Evolutionary conservation across 1,140 invertebrate genomes (phyloP).

Genomic region (Matsumurasca onukii): DNA sequence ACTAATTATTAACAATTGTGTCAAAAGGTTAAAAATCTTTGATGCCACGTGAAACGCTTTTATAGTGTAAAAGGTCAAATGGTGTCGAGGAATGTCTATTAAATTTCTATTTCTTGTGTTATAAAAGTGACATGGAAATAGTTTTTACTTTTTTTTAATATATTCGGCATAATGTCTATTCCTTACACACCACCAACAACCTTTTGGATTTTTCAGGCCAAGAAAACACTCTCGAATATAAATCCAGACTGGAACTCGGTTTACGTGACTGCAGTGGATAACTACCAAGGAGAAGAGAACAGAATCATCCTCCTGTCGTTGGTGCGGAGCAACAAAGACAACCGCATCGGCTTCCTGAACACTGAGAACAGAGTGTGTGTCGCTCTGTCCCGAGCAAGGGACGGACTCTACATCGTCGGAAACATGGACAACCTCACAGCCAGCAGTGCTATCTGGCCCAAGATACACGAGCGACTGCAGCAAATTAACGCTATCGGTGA

Average conservation of each 20-base stretch:
- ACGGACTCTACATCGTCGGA: slow-evolving; percentile 64
- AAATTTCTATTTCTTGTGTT: too few relatives aligned
- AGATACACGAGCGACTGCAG: slow-evolving; percentile 24
- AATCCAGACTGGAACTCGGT: slow-evolving; percentile 44
- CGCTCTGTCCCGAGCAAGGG: slow-evolving; percentile 76
- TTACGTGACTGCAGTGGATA: slow-evolving; percentile 71
- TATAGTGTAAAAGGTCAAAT: too few relatives aligned
- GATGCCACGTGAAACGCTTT: too few relatives aligned
- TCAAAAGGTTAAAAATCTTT: too few relatives aligned
- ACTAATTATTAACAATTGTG: too few relatives aligned
- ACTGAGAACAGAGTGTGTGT: slow-evolving; percentile 78
- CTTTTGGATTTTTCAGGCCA: too few relatives aligned
- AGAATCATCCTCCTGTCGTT: slow-evolving; percentile 82
- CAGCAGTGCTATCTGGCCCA: slow-evolving; percentile 31
- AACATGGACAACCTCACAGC: slow-evolving; percentile 55
- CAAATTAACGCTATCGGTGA: not conserved
- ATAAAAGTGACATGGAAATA: too few relatives aligned
- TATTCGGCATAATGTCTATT: too few relatives aligned
- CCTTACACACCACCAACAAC: too few relatives aligned
- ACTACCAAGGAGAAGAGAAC: slow-evolving; percentile 85
- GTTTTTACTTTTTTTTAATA: too few relatives aligned
- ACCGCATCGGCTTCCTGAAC: slow-evolving; percentile 73
- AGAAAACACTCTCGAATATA: not conserved
- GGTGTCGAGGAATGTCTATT: too few relatives aligned
- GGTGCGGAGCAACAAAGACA: slow-evolving; percentile 69